Evolutionary conservation across 2,113 vertebrate species (phyloP).

Genomic region (Coptodon rendalli): DNA sequence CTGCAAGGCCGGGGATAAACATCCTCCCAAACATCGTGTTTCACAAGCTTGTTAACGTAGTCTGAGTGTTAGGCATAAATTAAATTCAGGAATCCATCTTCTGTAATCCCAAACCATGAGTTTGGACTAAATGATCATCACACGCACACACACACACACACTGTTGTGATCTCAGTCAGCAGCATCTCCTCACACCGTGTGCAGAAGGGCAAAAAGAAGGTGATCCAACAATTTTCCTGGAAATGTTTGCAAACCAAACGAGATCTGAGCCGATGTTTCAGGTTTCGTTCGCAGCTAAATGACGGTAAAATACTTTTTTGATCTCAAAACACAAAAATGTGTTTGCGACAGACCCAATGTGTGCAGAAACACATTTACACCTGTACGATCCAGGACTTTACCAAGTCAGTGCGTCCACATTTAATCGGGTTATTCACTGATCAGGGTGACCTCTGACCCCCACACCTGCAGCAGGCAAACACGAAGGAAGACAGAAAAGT

Average conservation of each 20-base stretch:
- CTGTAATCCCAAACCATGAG: background rate
- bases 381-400: accelerated
- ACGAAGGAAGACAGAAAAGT: accelerated
- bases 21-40: background rate
- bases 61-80: accelerated
- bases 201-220: accelerated
- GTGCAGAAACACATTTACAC: background rate
- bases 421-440: background rate
- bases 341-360: accelerated
- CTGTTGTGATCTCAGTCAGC: background rate
- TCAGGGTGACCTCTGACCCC: background rate
- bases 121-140: accelerated
- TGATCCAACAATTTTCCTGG: background rate
- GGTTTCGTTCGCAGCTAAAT: accelerated
- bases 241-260: background rate
- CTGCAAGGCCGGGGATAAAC: background rate
- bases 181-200: background rate
- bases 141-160: accelerated
- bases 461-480: background rate
- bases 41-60: background rate
- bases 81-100: background rate
- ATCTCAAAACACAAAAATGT: background rate
- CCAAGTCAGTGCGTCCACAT: accelerated
- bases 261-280: background rate
- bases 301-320: background rate